Percentiles rank a stretch among this genome's conserved stretches.
Conservation (phyloP, 2,888 invertebrate species). For the Drepanosiphum platanoidis region DNA sequence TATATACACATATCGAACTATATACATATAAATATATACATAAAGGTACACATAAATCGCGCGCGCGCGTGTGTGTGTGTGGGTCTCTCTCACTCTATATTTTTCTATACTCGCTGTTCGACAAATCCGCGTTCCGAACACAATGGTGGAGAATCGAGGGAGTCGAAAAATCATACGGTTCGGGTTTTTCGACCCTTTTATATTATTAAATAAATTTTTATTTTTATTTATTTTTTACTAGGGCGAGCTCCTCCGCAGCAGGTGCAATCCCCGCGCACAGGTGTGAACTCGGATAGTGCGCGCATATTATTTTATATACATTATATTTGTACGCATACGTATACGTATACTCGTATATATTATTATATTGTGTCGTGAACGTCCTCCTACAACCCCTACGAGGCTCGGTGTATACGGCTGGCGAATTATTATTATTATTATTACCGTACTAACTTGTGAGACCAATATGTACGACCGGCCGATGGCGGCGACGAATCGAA, state of each 20-base stretch:
- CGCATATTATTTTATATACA: neutral
- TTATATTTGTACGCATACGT: neutral
- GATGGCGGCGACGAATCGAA: no score
- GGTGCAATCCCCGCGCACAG: conserved; percentile 54
- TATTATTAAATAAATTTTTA: conserved; percentile 31
- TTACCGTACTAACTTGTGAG: neutral
- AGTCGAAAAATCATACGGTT: conserved; percentile 62
- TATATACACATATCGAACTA: no score
- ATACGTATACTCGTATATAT: neutral
- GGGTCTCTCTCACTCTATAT: neutral
- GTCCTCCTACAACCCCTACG: neutral
- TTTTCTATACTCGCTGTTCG: neutral
- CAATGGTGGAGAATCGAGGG: conserved; percentile 45
- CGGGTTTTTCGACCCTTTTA: conserved; percentile 60
- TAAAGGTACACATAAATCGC: no score
- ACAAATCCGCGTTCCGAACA: conserved; percentile 56
- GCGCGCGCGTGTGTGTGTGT: neutral
- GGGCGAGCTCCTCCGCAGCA: conserved; percentile 50
- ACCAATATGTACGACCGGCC: no score
- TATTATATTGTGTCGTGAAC: no score
- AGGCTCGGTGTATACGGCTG: neutral
- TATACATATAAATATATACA: no score
- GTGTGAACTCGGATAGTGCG: conserved; percentile 45
- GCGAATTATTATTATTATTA: conserved; percentile 10
- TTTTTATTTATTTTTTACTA: conserved; percentile 35